Evolutionary conservation across 2,113 vertebrate species (phyloP).

Genomic region (Narcine bancroftii): DNA sequence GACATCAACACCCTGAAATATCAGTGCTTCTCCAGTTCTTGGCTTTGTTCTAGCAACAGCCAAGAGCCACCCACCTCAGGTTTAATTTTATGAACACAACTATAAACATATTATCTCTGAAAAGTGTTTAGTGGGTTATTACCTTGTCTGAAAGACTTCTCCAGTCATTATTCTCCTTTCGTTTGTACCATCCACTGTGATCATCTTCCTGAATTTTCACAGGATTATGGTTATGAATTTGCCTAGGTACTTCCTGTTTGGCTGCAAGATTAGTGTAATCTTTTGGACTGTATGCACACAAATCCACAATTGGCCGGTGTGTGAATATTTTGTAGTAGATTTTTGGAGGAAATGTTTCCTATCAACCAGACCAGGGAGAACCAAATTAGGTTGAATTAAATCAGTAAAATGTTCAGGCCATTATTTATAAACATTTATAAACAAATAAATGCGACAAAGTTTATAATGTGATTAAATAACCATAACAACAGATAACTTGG

Average conservation of each 20-base stretch:
- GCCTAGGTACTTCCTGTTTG: constrained; percentile 44
- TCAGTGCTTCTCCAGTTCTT: too few relatives aligned
- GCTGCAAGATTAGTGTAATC: constrained; percentile 52
- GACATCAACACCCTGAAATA: too few relatives aligned
- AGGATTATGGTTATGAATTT: constrained; percentile 43
- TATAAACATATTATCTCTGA: background rate
- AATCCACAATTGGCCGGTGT: constrained; percentile 60
- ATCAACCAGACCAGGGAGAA: constrained; percentile 34
- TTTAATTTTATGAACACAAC: background rate
- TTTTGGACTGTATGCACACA: constrained; percentile 66
- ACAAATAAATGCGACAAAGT: background rate
- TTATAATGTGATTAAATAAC: background rate
- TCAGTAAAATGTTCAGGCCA: background rate
- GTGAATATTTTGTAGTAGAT: constrained; percentile 78
- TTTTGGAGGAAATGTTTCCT: constrained; percentile 64
- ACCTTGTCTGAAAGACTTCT: constrained; percentile 58
- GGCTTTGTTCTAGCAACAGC: background rate
- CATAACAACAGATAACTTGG: background rate
- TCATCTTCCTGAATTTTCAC: constrained; percentile 44
- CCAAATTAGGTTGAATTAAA: background rate
- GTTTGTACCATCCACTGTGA: constrained; percentile 57
- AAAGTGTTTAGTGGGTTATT: background rate
- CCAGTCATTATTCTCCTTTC: constrained; percentile 70
- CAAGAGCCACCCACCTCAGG: too few relatives aligned
- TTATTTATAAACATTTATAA: background rate